A percentile compares a stretch with the other conserved stretches of the same genome.
These are phyloP conservation scores for Empidonax traillii DNA, from an alignment of 2,113 vertebrate genomes.

Conservation along the genomic window DNA sequence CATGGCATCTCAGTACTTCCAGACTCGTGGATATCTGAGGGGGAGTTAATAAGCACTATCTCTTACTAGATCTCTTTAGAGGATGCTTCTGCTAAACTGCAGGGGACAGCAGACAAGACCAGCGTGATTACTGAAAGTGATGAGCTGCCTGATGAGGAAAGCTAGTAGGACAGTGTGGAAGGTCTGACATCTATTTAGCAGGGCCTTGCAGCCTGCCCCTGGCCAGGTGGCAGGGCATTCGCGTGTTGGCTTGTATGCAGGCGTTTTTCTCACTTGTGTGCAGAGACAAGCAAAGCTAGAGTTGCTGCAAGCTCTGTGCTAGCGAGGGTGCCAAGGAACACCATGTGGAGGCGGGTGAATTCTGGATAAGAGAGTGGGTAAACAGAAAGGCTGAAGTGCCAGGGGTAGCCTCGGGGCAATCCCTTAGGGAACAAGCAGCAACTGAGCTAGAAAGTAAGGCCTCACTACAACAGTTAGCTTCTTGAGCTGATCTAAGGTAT, in stretches of 20 bases:
- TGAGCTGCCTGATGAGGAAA: constrained; percentile 14
- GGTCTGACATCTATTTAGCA: neutral
- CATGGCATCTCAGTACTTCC: constrained; percentile 1
- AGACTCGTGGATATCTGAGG: constrained; percentile 1
- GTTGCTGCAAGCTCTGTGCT: constrained; percentile 1
- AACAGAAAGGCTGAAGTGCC: constrained; percentile 52
- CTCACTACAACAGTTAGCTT: neutral
- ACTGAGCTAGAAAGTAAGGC: neutral
- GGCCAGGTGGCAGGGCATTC: constrained; percentile 30
- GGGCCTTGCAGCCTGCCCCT: constrained; percentile 18
- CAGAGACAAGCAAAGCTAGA: neutral
- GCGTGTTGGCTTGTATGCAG: neutral
- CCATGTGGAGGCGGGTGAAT: constrained; percentile 41
- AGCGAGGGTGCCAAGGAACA: constrained; percentile 32
- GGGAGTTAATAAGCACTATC: constrained; percentile 23
- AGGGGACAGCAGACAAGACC: constrained; percentile 10
- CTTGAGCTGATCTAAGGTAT: neutral
- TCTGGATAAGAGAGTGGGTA: constrained; percentile 42
- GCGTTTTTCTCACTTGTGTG: neutral
- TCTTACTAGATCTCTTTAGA: constrained; percentile 21
- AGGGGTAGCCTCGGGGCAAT: constrained; percentile 44
- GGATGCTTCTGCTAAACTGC: constrained; percentile 37
- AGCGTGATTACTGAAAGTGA: neutral
- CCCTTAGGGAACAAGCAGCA: constrained; percentile 38
- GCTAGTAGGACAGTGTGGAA: neutral